These are phyloP conservation scores for Phaedon cochleariae DNA, from an alignment of 2,888 invertebrate genomes.

Conservation along the genomic window DNA sequence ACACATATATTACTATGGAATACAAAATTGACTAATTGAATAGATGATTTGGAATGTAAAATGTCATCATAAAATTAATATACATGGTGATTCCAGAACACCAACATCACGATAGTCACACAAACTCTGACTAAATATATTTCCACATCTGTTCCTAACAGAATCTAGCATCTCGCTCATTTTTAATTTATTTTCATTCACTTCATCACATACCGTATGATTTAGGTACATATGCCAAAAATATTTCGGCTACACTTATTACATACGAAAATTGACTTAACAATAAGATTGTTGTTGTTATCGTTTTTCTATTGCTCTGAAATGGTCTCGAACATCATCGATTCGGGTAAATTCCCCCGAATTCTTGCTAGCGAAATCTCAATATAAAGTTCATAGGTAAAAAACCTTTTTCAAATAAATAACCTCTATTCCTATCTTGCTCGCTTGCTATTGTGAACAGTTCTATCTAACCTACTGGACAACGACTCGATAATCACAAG, in stretches of 20 bases:
- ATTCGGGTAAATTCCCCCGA: conserved; percentile 52
- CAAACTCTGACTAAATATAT: no score
- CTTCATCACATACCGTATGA: no score
- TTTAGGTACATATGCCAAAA: no score
- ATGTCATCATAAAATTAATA: no score
- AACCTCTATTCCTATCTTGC: conserved; percentile 52
- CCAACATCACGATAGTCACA: no score
- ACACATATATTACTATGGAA: not conserved
- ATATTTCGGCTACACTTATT: no score
- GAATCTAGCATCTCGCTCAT: no score
- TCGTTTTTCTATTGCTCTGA: conserved; percentile 31
- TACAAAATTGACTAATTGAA: not conserved
- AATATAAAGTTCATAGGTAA: conserved; percentile 61
- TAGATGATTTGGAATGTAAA: not conserved
- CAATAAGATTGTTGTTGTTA: not conserved
- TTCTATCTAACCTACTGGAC: conserved; percentile 38
- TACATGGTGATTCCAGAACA: no score
- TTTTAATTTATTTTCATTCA: no score
- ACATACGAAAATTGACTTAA: not conserved
- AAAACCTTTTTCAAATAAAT: conserved; percentile 59
- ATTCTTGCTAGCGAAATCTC: conserved; percentile 61
- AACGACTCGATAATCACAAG: conserved; percentile 31
- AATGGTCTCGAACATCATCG: conserved; percentile 44
- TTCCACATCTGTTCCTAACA: no score
- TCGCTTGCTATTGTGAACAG: conserved; percentile 49